Base-by-base conservation (phyloP, 2,888 invertebrate species). In the Pachliopta kotzebuea region DNA sequence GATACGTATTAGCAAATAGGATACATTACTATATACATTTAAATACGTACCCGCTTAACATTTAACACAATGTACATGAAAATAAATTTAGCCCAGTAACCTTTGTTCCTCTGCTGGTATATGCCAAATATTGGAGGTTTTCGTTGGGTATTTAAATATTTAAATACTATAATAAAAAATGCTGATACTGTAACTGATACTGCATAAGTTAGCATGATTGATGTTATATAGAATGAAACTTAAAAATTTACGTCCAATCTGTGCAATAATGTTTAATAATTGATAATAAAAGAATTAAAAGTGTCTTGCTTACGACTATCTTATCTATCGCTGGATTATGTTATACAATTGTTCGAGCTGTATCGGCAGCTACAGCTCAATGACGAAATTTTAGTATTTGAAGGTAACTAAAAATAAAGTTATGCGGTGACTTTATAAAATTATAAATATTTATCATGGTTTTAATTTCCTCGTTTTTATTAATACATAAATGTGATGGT, bases 41-140 rank as follows among this genome's bases (percentile, higher is more conserved):
- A 52, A 2, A 37, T 8, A 71, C 82, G 75, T 81, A 93, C 94
- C 91, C 93, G 86, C 81, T 80, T 85, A 0, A 88, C 26, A 68
- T 74, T 79, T 50, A 93, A 74, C 54, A 87, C 62, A 18, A 76
- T 62, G 71, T 85, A 93, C 84, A 93, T 90, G 67, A 90, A 80
- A 14, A 81, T 45, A 71, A 92, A 92, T 79, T 94, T 94, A 14
- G 91, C 63, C 81, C 83, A 92, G 72, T 88, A 93, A 62, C 83
- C 85, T 70, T 90, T 92, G 71, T 90, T 90, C 52, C 78, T 80
- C 72, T 90, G 85, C 65, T 86, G 90, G 73, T 94, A 94, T 53
- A 94, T 79, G 62, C 93, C 93, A 49, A 90, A 85, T 66, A 92
- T 81, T 0, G 92, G 83, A 0, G 85, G 82, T 50, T 80, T 85